Conservation (phyloP, 1,140 invertebrate species). For the Trachymyrmex septentrionalis region DNA sequence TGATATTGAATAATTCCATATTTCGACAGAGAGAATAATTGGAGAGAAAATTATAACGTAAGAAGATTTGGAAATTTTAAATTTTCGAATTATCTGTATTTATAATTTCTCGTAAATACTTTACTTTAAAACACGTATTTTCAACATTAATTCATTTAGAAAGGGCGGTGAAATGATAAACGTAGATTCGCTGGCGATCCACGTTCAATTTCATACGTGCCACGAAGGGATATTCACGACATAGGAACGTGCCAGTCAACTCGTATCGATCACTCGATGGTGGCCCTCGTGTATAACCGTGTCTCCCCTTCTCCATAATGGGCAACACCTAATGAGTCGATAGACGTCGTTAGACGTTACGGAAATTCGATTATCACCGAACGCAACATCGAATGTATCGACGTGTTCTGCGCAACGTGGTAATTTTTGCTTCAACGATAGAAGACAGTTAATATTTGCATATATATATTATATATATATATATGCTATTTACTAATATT, state of each 20-base stretch:
- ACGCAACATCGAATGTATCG: conserved; percentile 25
- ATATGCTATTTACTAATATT: background rate
- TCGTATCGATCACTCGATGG: conserved; percentile 72
- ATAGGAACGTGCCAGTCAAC: conserved; percentile 47
- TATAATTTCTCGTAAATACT: background rate
- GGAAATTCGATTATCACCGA: conserved; percentile 71
- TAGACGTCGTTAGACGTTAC: conserved; percentile 70
- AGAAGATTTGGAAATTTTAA: background rate
- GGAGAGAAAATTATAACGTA: background rate
- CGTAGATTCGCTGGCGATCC: background rate
- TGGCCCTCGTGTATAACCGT: conserved; percentile 66
- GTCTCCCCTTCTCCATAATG: conserved; percentile 58
- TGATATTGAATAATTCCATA: conserved; percentile 10
- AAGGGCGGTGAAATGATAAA: background rate
- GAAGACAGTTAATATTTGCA: background rate
- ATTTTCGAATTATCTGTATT: background rate
- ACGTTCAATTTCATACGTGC: conserved; percentile 8
- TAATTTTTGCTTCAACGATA: conserved; percentile 35
- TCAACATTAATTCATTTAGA: background rate
- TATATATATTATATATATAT: background rate
- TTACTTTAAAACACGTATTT: background rate
- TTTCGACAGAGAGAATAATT: background rate
- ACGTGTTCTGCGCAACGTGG: background rate
- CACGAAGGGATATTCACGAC: background rate
- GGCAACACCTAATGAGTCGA: conserved; percentile 73